Evolutionary conservation across 92 coral and sea anemone species (phyloP).

Genomic region (Palythoa heliodiscus): DNA sequence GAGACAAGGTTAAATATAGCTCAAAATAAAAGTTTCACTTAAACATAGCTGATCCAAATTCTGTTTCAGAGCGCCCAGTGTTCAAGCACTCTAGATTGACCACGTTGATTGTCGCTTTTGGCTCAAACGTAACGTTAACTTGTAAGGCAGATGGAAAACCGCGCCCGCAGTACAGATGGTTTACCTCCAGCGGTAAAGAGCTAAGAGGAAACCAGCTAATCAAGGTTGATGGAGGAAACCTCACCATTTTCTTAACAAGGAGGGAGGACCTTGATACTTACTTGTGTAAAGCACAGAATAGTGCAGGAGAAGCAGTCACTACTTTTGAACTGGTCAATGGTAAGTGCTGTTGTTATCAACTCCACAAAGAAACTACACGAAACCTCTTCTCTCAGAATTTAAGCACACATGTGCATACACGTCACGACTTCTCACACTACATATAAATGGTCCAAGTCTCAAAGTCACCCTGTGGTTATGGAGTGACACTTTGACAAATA

Average conservation of each 20-base stretch:
- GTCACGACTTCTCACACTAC: too few relatives aligned
- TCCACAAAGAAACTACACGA: too few relatives aligned
- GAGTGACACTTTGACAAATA: too few relatives aligned
- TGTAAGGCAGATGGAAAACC: constrained; percentile 34
- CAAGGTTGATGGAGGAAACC: constrained; percentile 6
- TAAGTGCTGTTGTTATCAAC: too few relatives aligned
- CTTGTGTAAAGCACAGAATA: constrained; percentile 12
- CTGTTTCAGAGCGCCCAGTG: too few relatives aligned
- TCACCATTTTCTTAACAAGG: constrained; percentile 2
- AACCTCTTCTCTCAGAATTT: too few relatives aligned
- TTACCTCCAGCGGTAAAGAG: constrained; percentile 32
- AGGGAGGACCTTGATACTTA: constrained; percentile 13
- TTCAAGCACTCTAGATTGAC: neutral
- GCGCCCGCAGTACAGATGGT: constrained; percentile 26
- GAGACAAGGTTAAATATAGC: too few relatives aligned
- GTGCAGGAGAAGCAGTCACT: constrained; percentile 21
- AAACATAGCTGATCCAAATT: too few relatives aligned
- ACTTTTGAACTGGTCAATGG: neutral
- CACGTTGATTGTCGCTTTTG: neutral
- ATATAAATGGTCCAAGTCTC: too few relatives aligned
- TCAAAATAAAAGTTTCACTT: too few relatives aligned
- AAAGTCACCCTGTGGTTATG: too few relatives aligned
- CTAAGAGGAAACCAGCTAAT: neutral
- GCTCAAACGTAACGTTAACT: constrained; percentile 19
- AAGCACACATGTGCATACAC: too few relatives aligned